Evolutionary conservation across 2,113 vertebrate genomes (phyloP).

Genomic region (Epinephelus cyanopodus): DNA sequence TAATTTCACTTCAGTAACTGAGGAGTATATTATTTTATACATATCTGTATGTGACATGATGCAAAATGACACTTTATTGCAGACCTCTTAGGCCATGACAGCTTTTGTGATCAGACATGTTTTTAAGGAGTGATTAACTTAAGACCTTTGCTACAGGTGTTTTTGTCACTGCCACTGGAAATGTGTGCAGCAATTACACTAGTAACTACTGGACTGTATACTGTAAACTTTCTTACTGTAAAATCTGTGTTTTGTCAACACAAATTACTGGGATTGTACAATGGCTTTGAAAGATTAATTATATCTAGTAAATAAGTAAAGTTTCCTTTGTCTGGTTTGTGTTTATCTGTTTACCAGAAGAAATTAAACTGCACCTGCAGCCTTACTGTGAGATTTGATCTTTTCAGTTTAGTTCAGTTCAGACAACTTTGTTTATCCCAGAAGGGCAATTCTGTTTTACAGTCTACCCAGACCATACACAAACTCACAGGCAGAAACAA

Average conservation of each 20-base stretch:
- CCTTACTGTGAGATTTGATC: background rate
- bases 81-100: background rate
- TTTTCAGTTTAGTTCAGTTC: background rate
- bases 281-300: background rate
- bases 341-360: background rate
- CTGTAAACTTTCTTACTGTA: background rate
- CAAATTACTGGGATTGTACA: slow-evolving; percentile 21
- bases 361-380: background rate
- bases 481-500: too few species aligned
- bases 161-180: slow-evolving; percentile 19
- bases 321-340: background rate
- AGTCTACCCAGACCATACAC: too few species aligned
- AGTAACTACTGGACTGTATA: background rate
- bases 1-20: slow-evolving; percentile 12
- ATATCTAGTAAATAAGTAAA: slow-evolving; percentile 56
- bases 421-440: too few species aligned
- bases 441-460: too few species aligned
- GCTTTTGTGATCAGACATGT: slow-evolving; percentile 22
- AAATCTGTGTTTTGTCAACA: background rate
- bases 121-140: slow-evolving; percentile 6
- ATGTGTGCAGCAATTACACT: background rate
- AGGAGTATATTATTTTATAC: slow-evolving; percentile 51
- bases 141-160: slow-evolving; percentile 17
- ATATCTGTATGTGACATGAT: background rate
- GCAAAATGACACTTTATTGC: background rate